Base-by-base conservation (phyloP, 1,140 invertebrate species). In the Lepidostoma basale region DNA sequence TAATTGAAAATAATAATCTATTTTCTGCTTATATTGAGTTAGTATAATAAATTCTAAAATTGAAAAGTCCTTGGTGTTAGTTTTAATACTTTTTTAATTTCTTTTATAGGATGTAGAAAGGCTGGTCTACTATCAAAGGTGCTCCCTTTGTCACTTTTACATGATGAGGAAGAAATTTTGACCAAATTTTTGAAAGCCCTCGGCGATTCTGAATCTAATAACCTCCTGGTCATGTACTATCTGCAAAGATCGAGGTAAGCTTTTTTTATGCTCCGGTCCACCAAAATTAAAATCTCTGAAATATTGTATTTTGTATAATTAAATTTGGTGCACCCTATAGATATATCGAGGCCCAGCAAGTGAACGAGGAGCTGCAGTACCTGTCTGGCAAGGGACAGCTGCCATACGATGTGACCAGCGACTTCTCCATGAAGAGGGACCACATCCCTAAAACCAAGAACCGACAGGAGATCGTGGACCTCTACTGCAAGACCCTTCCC, bases 171-270 rank as follows among this genome's bases (percentile, higher is more conserved):
- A 65, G 77, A 79, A 25, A 74, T 78, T 3, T 81, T 83, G 25
- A 76, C 81, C 9, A 78, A 78, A 45, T 83, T 79, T 60, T 64
- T 83, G 10, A 74, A 79, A 56, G 75, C 77, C 3, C 77, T 79
- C 68, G 77, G 78, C 23, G 81, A 82, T 16, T 42, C 77, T 0
- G 77, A 82, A 26, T 78, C 80, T 0, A 77, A 77, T 1, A 79
- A 83, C 44, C 77, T 83, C 54, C 71, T 83, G 18, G 75, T 83
- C 47, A 79, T 82, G 78, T 82, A 80, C 59, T 82, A 79, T 68
- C 76, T 83, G 28, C 78, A 81, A 47, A 77, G 80, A 59, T 77
- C 78, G 0, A 77, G 81, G 81, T 81, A 62, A 76, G 56, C 62
- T 33, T 23, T 67, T 42, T 18, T 5, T 33, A 33, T 33, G 5